Base-by-base conservation (phyloP, 2,888 invertebrate species). In the Drosophila phalerata region DNA sequence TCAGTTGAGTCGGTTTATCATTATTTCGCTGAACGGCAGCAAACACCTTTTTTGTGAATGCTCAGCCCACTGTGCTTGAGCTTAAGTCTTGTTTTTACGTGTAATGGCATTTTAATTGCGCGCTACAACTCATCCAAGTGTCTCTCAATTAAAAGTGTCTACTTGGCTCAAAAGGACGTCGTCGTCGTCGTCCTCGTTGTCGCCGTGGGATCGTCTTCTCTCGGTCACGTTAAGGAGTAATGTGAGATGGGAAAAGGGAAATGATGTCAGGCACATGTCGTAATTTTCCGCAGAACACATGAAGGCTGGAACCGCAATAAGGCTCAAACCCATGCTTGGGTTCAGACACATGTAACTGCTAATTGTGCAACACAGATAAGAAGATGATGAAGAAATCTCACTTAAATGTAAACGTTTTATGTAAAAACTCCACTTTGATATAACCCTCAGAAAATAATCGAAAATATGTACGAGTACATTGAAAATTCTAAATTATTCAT, bases 141-240 rank as follows among this genome's bases (percentile, higher is more conserved):
- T 84, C 81, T 85, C 88, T 84, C 84, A 85, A 85, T 85, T 88
- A 85, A 88, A 85, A 85, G 73, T 74, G 88, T 85, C 84, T 85
- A 83, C 88, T 77, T 65, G 77, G 64, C 81, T 81, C 81, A 73
- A 81, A 73, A 86, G 81, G 77, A 77, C 64, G 76, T 60, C 56
- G 60, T 60, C 71, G 71, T 53, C 47, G 70, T 40, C 38, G 57
- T 49, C 47, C 66, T 53, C 47, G 70, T 34, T 38, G 57, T 53
- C 47, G 70, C 25, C 34, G 40, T 42, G 62, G 57, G 47, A 57
- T 43, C 45, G 34, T 34, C 43, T 48, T 61, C 53, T 56, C 45
- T 56, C 56, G 34, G 45, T 56, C 43, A 56, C 5, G 30, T 22
- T 40, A 22, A 13, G 48, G 30, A n/a, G 15, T 2, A 25, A 9